Base-by-base conservation (phyloP, 1,140 invertebrate species). In the Araneus ventricosus region DNA sequence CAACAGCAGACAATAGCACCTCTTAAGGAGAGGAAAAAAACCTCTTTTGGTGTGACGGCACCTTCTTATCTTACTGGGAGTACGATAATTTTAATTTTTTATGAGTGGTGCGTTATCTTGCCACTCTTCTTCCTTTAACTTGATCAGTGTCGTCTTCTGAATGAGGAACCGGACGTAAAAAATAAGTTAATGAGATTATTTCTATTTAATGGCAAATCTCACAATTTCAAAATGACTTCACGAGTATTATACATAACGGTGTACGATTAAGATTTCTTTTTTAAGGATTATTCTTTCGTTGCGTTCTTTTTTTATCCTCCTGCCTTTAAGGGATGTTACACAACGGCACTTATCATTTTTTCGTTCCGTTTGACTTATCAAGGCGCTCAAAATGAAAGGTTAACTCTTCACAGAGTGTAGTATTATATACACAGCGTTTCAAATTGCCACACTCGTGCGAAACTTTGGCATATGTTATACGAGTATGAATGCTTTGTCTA, bases 141-240 rank as follows among this genome's bases (percentile, higher is more conserved):
- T 82, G 80, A 92, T 92, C 90, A 92, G 80, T 86, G 90, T 92
- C 90, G 52, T 27, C 67, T 92, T 92, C 82, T 52, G 82, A 92
- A 14, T 92, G 61, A 92, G 63, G 22, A 27, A 75, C 87, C 24
- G 24, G 45, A 84, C 22, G 37, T 41, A 92, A 92, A 92, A 92
- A 92, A 92, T 92, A 86, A 86, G 61, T 52, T 92, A 92, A 86
- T 86, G 82, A 92, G 90, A 92, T 92, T 92, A 92, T 92, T 92
- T 92, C 80, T 34, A 63, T 85, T 70, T 85, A 92, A 92, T 85
- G 90, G 82, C 90, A 86, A 92, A 92, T 85, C 90, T 92, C 61
- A 57, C 75, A 85, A 85, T 92, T 92, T 86, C 61, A 86, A 92
- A 92, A 85, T 92, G 82, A 80, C 90, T 91, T 80, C 79, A 30